These are phyloP conservation scores for Acronicta psi DNA, from an alignment of 2,888 invertebrate genomes.

Conservation along the genomic window DNA sequence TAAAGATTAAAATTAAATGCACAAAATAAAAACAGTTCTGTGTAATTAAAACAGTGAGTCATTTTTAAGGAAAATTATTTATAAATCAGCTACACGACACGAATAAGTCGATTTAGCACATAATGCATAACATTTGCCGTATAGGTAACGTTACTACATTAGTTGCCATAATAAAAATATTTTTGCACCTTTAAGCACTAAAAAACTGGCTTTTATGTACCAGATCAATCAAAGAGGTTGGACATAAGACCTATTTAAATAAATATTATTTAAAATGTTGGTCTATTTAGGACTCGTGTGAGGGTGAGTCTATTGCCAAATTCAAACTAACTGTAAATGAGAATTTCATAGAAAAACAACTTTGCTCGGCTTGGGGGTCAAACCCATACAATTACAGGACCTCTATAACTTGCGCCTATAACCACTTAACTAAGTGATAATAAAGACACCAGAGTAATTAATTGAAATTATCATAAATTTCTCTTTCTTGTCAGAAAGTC, in stretches of 20 bases:
- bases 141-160: slow-evolving; percentile 26
- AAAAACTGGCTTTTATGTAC: slow-evolving; percentile 16
- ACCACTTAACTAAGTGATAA: too few relatives aligned
- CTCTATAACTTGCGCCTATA: too few relatives aligned
- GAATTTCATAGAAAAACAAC: too few relatives aligned
- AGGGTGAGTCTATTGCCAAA: too few relatives aligned
- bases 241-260: slow-evolving; percentile 6
- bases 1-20: slow-evolving; percentile 35
- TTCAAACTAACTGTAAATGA: too few relatives aligned
- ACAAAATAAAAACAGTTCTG: slow-evolving; percentile 44
- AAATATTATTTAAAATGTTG: too few relatives aligned
- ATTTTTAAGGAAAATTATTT: slow-evolving; percentile 53
- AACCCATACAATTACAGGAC: too few relatives aligned
- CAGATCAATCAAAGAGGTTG: slow-evolving; percentile 21
- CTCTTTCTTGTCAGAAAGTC: too few relatives aligned
- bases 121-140: slow-evolving; percentile 35
- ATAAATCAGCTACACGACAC: slow-evolving; percentile 25
- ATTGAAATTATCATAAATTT: too few relatives aligned
- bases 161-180: slow-evolving; percentile 40
- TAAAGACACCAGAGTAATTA: too few relatives aligned
- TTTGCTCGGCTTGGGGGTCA: too few relatives aligned
- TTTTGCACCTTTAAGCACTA: slow-evolving; percentile 31
- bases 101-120: slow-evolving; percentile 25
- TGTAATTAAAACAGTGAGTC: slow-evolving; percentile 53
- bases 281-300: too few relatives aligned